Base-by-base conservation (phyloP, 2,888 invertebrate species). In the Trachelus tabidus region DNA sequence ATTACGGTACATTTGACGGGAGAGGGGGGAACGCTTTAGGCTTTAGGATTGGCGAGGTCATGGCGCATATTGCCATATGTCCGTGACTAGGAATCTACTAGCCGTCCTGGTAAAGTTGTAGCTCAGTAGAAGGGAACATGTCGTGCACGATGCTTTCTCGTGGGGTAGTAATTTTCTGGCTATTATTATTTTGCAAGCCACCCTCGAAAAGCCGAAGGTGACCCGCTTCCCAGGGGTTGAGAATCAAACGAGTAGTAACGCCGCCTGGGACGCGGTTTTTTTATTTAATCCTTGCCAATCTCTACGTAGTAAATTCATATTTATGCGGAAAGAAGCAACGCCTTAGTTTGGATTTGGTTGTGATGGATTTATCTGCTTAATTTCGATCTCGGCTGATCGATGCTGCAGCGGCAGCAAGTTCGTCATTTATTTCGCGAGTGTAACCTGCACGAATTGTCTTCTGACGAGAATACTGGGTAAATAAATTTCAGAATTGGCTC, bases 321-420 rank as follows among this genome's bases (percentile, higher is more conserved):
- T 56, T 23, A 56, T 56, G 23, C 23, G 2, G 23, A 9, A 56
- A 56, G 56, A 9, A 56, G 56, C 23, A 56, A 56, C 56, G 56
- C 56, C 56, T 9, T 56, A 56, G 56, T 56, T 56, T 15, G 56
- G 56, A 56, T 23, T 56, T 56, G 23, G 23, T 23, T 56, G 56
- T 56, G 56, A 56, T 56, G 56, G 56, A 56, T 23, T 56, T 23
- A 9, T 56, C 56, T 56, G 56, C 56, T 56, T 56, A 56, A 56
- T 85, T 77, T 76, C 80, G 82, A 81, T 83, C 81, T 82, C 69
- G 79, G 79, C 76, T 81, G 80, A 86, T 87, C 87, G 85, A 87
- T 87, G 87, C 56, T 56, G 56, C 56, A 56, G 56, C 56, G 23
- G 56, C 86, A 84, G 81, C 86, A 85, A 77, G 56, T 56, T 56